phyloP scores from a whole-genome alignment of 2,888 invertebrate species.

The Nudaria mundana region DNA sequence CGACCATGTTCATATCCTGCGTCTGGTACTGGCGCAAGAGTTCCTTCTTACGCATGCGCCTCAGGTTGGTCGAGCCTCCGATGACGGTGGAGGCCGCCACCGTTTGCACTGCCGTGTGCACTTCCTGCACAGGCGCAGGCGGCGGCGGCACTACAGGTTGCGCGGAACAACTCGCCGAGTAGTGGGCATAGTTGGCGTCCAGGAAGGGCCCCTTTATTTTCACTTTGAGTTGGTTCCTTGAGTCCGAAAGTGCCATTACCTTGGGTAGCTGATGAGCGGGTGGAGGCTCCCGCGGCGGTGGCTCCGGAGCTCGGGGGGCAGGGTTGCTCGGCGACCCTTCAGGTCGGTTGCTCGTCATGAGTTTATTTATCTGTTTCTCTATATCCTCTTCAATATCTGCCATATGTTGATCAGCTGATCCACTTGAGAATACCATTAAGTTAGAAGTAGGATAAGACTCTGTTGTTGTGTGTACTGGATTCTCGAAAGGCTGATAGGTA shows the following conservation, averaged over 20 bases:
- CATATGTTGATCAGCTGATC: constrained; percentile 85
- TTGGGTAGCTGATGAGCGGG: constrained; percentile 39
- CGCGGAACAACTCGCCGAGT: constrained; percentile 83
- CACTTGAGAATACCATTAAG: constrained; percentile 84
- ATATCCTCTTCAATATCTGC: constrained; percentile 90
- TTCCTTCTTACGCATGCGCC: constrained; percentile 95
- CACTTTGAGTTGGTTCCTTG: constrained; percentile 92
- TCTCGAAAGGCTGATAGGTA: constrained; percentile 87
- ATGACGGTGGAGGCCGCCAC: constrained; percentile 57
- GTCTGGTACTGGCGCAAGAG: constrained; percentile 89
- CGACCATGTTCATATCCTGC: constrained; percentile 93
- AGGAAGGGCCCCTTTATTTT: constrained; percentile 95
- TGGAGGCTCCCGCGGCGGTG: constrained; percentile 43
- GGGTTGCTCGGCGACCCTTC: constrained; percentile 43
- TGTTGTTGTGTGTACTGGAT: constrained; percentile 74
- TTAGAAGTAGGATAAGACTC: constrained; percentile 85
- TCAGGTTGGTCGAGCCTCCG: constrained; percentile 87
- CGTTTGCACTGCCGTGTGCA: constrained; percentile 58
- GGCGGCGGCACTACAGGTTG: constrained; percentile 79
- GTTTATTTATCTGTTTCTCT: constrained; percentile 86
- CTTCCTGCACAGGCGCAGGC: constrained; percentile 57
- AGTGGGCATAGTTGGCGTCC: constrained; percentile 87
- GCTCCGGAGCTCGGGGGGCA: constrained; percentile 37
- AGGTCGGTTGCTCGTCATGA: constrained; percentile 80
- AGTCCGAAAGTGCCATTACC: constrained; percentile 86